Conservation (phyloP, 2,113 vertebrate genomes). For the Dasyornis broadbenti region DNA sequence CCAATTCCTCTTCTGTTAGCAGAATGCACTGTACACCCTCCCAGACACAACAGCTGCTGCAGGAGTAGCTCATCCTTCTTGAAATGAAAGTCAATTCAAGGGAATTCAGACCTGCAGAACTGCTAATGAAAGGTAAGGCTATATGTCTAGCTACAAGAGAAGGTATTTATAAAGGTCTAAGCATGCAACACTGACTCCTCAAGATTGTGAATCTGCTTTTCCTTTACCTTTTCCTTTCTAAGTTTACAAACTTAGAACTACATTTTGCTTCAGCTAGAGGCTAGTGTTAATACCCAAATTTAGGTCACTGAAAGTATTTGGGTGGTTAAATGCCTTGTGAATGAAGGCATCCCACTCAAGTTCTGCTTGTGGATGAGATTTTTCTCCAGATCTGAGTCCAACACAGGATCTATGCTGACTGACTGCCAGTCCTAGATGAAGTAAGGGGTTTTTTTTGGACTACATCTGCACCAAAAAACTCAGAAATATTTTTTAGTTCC, state of each 20-base stretch:
- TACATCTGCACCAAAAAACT: neutral
- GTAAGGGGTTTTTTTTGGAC: accelerated
- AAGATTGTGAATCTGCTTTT: neutral
- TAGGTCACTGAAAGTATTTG: neutral
- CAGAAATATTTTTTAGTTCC: neutral
- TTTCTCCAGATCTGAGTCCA: neutral
- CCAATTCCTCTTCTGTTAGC: conserved; percentile 33
- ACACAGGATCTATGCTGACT: neutral
- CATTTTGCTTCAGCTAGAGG: neutral
- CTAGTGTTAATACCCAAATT: neutral
- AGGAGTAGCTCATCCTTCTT: neutral
- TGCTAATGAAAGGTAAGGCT: neutral
- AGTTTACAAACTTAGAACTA: neutral
- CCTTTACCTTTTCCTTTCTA: too few species aligned
- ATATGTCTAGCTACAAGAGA: neutral
- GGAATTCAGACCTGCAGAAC: neutral
- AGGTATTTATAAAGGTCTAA: neutral
- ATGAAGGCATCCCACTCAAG: neutral
- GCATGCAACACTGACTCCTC: neutral
- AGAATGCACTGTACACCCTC: neutral
- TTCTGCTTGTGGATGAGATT: neutral
- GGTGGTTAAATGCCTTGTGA: neutral
- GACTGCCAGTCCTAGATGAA: neutral
- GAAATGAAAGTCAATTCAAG: neutral
- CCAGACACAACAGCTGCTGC: neutral